Conservation (phyloP, 2,888 invertebrate genomes). For the Eilema griseolum region DNA sequence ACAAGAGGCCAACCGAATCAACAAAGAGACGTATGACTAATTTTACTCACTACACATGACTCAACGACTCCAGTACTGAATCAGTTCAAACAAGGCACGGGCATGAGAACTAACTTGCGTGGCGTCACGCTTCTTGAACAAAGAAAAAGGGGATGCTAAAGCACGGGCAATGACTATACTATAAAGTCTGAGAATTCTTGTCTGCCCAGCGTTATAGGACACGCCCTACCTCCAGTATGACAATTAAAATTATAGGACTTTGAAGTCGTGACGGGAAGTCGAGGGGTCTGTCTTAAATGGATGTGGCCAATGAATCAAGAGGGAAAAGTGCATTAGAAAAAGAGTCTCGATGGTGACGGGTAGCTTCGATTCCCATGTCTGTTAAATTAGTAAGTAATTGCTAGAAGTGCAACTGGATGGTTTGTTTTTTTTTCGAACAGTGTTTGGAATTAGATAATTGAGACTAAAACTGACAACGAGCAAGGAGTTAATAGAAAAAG, state of each 20-base stretch:
- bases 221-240: slow-evolving; percentile 51
- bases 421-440: slow-evolving; percentile 43
- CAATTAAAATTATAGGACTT: slow-evolving; percentile 40
- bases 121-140: slow-evolving; percentile 81
- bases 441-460: slow-evolving; percentile 39
- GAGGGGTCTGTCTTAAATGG: slow-evolving; percentile 56
- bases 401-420: slow-evolving; percentile 39
- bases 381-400: slow-evolving; percentile 61
- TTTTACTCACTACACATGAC: slow-evolving; percentile 64
- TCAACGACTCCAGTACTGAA: slow-evolving; percentile 66
- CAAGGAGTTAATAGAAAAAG: background rate
- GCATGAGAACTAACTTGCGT: slow-evolving; percentile 81
- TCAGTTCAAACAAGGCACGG: slow-evolving; percentile 61
- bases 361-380: slow-evolving; percentile 69
- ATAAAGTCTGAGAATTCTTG: slow-evolving; percentile 71
- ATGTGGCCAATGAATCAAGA: slow-evolving; percentile 58
- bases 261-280: slow-evolving; percentile 47
- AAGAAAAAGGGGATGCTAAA: slow-evolving; percentile 79
- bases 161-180: slow-evolving; percentile 71
- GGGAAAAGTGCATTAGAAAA: slow-evolving; percentile 67
- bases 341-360: slow-evolving; percentile 62
- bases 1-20: slow-evolving; percentile 54
- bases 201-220: slow-evolving; percentile 65
- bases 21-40: slow-evolving; percentile 72
- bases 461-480: slow-evolving; percentile 15